These are phyloP conservation scores for Drosophila merina DNA, from an alignment of 2,888 invertebrate species.

Conservation along the genomic window DNA sequence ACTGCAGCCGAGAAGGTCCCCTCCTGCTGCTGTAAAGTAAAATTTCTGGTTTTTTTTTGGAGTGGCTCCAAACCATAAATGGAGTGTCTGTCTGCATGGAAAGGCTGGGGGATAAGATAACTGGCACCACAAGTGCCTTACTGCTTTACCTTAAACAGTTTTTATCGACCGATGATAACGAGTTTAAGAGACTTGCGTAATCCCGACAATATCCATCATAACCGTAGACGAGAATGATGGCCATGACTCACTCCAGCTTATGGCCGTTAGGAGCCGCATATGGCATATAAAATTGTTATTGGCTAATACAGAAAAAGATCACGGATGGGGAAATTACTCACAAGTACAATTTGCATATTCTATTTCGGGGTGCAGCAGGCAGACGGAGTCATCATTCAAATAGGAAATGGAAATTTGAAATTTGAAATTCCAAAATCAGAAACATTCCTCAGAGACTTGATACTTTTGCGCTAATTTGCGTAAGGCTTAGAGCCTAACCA, in stretches of 20 bases:
- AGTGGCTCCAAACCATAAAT: slow-evolving; percentile 51
- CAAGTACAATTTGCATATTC: slow-evolving; percentile 44
- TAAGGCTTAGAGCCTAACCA: not conserved
- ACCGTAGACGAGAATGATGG: slow-evolving; percentile 19
- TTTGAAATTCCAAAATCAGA: slow-evolving; percentile 3
- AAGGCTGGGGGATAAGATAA: slow-evolving; percentile 63
- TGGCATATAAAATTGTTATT: slow-evolving; percentile 54
- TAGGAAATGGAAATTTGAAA: not conserved
- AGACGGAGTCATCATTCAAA: slow-evolving; percentile 20
- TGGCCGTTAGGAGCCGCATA: slow-evolving; percentile 56
- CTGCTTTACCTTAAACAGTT: slow-evolving; percentile 42
- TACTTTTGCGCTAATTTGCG: slow-evolving; percentile 19
- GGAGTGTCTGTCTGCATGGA: slow-evolving; percentile 46
- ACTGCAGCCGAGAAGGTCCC: slow-evolving; percentile 54
- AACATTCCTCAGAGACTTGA: not conserved
- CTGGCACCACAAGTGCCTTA: slow-evolving; percentile 32
- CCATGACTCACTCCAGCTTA: slow-evolving; percentile 28
- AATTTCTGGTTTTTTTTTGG: slow-evolving; percentile 1
- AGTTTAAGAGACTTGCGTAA: slow-evolving; percentile 40
- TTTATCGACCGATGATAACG: slow-evolving; percentile 66
- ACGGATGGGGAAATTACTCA: slow-evolving; percentile 24
- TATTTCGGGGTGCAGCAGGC: not conserved
- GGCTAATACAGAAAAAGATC: slow-evolving; percentile 27
- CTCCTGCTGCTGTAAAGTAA: slow-evolving; percentile 19
- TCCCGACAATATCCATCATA: slow-evolving; percentile 39